Percentiles rank a stretch among this genome's conserved stretches.
Conservation (phyloP, 2,797 vertebrate species). For the Iguana delicatissima region DNA sequence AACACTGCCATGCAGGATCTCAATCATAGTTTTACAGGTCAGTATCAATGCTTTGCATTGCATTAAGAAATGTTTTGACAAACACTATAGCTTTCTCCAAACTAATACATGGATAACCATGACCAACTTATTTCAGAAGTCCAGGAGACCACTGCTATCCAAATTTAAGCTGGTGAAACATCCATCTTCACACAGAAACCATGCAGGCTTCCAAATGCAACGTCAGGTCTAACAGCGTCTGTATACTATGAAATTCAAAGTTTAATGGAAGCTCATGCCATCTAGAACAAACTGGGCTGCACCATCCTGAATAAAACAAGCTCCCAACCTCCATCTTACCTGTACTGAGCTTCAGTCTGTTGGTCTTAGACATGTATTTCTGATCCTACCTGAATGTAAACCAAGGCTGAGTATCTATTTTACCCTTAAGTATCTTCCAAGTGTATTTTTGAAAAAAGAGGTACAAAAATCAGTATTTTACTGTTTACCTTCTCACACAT, state of each 20-base stretch:
- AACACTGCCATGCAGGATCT: no score
- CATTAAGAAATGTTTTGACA: not conserved
- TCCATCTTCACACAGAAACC: not conserved
- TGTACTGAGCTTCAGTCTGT: not conserved
- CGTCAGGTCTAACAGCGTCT: not conserved
- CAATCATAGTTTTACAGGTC: not conserved
- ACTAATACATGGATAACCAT: not conserved
- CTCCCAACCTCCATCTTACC: not conserved
- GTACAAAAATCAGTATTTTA: not conserved
- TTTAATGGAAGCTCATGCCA: not conserved
- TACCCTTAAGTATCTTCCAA: not conserved
- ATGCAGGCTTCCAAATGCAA: not conserved
- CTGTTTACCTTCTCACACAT: slow-evolving; percentile 16
- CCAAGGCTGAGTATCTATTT: not conserved
- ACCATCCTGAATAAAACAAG: not conserved
- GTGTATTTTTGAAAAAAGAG: not conserved
- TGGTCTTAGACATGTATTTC: not conserved
- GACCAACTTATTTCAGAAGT: not conserved
- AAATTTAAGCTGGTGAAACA: not conserved
- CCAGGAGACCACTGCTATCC: not conserved
- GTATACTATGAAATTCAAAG: not conserved
- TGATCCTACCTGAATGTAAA: not conserved
- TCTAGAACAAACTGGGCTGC: not conserved
- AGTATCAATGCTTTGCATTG: not conserved
- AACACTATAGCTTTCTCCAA: not conserved